phyloP scores from a whole-genome alignment of 2,113 vertebrate genomes.

The Emydura subglobosa region DNA sequence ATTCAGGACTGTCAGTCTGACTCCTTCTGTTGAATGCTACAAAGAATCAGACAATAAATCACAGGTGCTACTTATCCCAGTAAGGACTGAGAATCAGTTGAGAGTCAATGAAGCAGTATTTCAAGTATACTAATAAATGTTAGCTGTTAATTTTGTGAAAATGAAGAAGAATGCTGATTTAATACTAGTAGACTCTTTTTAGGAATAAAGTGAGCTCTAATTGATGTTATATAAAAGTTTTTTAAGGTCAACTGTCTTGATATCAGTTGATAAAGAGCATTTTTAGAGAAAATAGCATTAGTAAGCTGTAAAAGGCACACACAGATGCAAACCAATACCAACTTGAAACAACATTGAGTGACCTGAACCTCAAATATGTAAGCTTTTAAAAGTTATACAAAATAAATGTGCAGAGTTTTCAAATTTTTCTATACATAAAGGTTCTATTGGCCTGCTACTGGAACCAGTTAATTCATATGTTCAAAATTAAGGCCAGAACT shows the following conservation, averaged over 20 bases:
- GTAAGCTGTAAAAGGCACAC: no score
- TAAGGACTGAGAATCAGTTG: background rate
- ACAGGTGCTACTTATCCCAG: background rate
- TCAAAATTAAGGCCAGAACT: background rate
- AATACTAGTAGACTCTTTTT: background rate
- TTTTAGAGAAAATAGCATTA: background rate
- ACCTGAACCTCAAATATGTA: background rate
- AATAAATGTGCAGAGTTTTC: background rate
- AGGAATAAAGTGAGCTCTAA: background rate
- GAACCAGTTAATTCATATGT: background rate
- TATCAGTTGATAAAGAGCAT: no score
- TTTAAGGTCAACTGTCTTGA: no score
- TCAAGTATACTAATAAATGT: background rate
- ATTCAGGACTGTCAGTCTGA: conserved; percentile 81
- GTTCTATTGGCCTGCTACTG: background rate
- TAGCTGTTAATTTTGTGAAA: background rate
- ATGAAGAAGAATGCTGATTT: background rate
- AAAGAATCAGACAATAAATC: conserved; percentile 49
- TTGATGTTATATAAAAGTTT: background rate
- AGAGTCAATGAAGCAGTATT: background rate
- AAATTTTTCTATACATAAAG: background rate
- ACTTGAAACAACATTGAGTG: no score
- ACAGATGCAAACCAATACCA: no score
- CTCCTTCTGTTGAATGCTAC: conserved; percentile 88
- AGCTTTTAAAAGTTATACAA: background rate